Evolutionary conservation across 2,113 vertebrate genomes (phyloP).

Genomic region (Hippocampus guttulatus): DNA sequence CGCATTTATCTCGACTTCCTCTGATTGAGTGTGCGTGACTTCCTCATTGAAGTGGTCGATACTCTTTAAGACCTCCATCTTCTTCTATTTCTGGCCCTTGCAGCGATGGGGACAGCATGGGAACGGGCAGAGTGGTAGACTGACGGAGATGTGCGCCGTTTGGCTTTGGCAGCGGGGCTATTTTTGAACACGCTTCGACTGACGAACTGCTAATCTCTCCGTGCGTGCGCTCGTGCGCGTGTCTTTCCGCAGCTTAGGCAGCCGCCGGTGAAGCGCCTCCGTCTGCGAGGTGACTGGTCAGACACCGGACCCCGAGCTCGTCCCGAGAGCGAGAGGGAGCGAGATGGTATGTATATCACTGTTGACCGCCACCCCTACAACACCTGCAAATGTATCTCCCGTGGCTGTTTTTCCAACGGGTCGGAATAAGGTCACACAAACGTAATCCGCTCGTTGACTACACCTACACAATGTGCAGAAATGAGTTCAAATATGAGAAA

Average conservation of each 20-base stretch:
- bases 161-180: slow-evolving; percentile 59
- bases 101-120: slow-evolving; percentile 18
- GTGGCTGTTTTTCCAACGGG: not conserved
- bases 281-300: slow-evolving; percentile 96
- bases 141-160: slow-evolving; percentile 50
- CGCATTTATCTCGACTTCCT: slow-evolving; percentile 39
- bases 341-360: slow-evolving; percentile 80
- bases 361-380: not conserved
- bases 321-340: slow-evolving; percentile 93
- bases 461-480: not conserved
- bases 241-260: slow-evolving; percentile 80
- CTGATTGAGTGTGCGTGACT: not conserved
- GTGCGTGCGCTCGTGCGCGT: slow-evolving; percentile 2
- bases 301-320: slow-evolving; percentile 96
- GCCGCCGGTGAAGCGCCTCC: slow-evolving; percentile 92
- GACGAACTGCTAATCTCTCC: slow-evolving; percentile 52
- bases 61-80: slow-evolving; percentile 22
- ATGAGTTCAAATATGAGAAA: not conserved
- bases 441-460: not conserved
- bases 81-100: slow-evolving; percentile 49
- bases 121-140: slow-evolving; percentile 8
- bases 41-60: slow-evolving; percentile 11
- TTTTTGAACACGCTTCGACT: slow-evolving; percentile 61
- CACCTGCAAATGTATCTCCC: not conserved
- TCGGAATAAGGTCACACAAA: not conserved